These are phyloP conservation scores for Semnornis frantzii DNA, from an alignment of 2,113 vertebrate species.

Conservation along the genomic window DNA sequence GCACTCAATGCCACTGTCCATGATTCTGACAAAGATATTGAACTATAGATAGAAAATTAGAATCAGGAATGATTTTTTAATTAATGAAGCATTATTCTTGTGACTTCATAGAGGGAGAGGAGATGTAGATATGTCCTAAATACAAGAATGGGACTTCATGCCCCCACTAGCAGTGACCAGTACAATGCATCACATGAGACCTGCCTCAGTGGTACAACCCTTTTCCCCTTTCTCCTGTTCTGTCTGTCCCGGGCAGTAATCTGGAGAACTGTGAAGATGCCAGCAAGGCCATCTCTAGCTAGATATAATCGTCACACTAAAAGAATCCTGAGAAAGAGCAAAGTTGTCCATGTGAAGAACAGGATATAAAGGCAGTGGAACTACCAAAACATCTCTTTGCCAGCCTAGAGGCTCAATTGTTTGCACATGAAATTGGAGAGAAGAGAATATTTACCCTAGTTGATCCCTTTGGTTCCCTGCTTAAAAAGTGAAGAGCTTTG, in stretches of 20 bases:
- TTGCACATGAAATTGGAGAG: conserved; percentile 32
- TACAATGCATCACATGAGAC: neutral
- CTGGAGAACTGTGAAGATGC: neutral
- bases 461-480: neutral
- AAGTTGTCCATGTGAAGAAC: neutral
- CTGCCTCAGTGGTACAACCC: neutral
- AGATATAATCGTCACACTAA: neutral
- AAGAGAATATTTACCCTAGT: conserved; percentile 16
- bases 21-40: neutral
- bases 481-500: conserved; percentile 27
- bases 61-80: neutral
- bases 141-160: neutral
- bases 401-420: neutral
- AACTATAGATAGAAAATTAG: neutral
- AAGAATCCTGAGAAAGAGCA: neutral
- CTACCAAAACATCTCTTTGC: neutral
- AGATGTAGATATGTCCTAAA: neutral
- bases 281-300: neutral
- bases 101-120: neutral
- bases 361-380: neutral
- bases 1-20: too few species aligned
- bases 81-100: neutral
- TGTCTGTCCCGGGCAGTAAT: neutral
- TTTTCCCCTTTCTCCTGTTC: neutral
- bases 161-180: neutral